Base-by-base conservation (phyloP, 2,113 vertebrate species). In the Stercorarius parasiticus region DNA sequence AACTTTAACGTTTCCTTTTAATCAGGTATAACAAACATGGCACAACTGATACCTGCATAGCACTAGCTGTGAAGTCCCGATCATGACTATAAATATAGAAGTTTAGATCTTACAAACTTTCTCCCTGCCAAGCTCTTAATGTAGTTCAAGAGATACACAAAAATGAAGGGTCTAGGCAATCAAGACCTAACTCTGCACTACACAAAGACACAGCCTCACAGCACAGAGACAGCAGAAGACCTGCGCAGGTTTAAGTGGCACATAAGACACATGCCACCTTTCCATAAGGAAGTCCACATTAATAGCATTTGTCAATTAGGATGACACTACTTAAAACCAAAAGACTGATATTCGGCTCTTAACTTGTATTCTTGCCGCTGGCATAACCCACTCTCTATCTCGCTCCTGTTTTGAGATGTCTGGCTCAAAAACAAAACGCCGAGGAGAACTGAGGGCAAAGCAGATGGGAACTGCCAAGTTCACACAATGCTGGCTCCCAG, bases 361-460 rank as follows among this genome's bases (percentile, higher is more conserved):
- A 45, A 42, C 3, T 61, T 49, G 18, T 40, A 77, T 45, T 67
- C 77, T 45, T 67, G 67, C 40, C 62, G 56, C 26, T 9, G 20
- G 53, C 29, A 34, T 32, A 82, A 74, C 22, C 43, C 49, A 53
- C 69, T 86, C 69, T 86, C 25, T 36, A 4, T 79, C 53, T 42
- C 66, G 49, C 27, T 89, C 69, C 65, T 80, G 23, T 49, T 93
- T 76, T 69, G 40, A 95, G 55, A 56, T n/a, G 73, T 45, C 77
- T 95, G 86, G 82, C 93, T 91, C 62, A 43, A 69, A 91, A 86
- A 7, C 56, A 95, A 95, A 94, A 40, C 32, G 11, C 43, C 13
- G 77, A 95, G 76, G 76, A 95, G 83, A 91, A 91, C 43, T 30
- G 62, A 95, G 71, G 82, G 90, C 84, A 95, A 85, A 91, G 78